Evolutionary conservation across 2,797 vertebrate species (phyloP), one percentile per base, ranked within the genome.

Genomic region (Pseudochromis fuscus): DNA sequence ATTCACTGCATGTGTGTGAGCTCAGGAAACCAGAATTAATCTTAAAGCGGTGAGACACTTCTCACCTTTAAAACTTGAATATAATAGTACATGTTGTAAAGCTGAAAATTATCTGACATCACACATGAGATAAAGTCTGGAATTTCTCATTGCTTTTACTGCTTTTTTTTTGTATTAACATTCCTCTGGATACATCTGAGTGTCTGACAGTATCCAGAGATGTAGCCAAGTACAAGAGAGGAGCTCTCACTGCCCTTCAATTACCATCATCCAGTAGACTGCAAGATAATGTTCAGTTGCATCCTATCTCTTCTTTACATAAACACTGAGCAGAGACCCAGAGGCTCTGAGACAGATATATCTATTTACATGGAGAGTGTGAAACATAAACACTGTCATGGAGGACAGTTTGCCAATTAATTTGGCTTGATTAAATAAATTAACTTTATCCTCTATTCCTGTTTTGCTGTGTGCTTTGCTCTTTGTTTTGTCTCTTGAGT

Each of bases 191-290:
- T 78, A 71, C 82, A 87, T 89, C 71, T 73, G 51, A 58, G 62
- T 53, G 59, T 35, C 65, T 88, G 87, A 93, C 79, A 85, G 70
- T 83, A 63, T 92, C 92, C 92, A 94, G 90, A 93, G 70, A 84
- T 59, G 10, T 45, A 53, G 75, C 59, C 69, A 75, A 84, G 67
- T 49, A 77, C 61, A 87, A 77, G 83, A 82, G 65, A 85, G 61
- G 70, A 63, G 64, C 61, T 81, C 53, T 84, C 71, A 75, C 87
- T 91, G 84, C 59, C 58, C 75, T 88, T 92, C 89, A 92, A 89
- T 92, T 91, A 92, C 82, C 89, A 87, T 86, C 69, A 76, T 70
- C 65, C 82, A 87, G 82, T 72, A 87, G 88, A 77, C 87, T 70
- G 81, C 16, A 16, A 75, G 84, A 90, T 87, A 85, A 73, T 85